Evolutionary conservation across 2,113 vertebrate species (phyloP).

Genomic region (Triplophysa dalaica): DNA sequence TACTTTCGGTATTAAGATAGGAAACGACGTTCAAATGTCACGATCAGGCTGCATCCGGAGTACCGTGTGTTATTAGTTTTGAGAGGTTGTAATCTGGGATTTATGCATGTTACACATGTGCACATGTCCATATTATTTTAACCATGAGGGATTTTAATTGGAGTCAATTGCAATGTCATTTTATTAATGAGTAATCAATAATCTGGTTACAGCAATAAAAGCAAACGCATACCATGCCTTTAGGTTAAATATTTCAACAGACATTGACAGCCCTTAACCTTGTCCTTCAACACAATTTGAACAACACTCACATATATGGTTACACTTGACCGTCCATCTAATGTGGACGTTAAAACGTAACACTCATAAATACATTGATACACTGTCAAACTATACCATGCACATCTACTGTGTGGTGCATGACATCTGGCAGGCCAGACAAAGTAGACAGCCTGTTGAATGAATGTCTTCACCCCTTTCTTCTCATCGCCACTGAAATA

Average conservation of each 20-base stretch:
- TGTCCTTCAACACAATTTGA: slow-evolving; percentile 12
- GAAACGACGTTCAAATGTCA: too few relatives aligned
- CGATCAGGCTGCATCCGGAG: too few relatives aligned
- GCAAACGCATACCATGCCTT: not conserved
- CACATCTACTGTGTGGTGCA: not conserved
- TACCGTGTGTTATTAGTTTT: too few relatives aligned
- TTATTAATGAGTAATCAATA: not conserved
- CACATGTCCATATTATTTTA: too few relatives aligned
- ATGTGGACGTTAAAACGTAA: slow-evolving; percentile 30
- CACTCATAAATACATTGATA: slow-evolving; percentile 49
- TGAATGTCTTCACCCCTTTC: slow-evolving; percentile 21
- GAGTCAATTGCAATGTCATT: too few relatives aligned
- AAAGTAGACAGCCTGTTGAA: slow-evolving; percentile 1
- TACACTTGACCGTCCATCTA: slow-evolving; percentile 5
- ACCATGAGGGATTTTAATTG: too few relatives aligned
- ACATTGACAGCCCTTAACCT: slow-evolving; percentile 4
- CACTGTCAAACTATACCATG: slow-evolving; percentile 18
- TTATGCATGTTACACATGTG: too few relatives aligned
- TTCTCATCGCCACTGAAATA: slow-evolving; percentile 18
- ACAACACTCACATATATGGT: slow-evolving; percentile 33
- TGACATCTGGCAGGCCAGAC: slow-evolving; percentile 12
- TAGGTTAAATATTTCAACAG: slow-evolving; percentile 39
- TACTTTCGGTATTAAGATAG: too few relatives aligned
- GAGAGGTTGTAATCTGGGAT: too few relatives aligned
- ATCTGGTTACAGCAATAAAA: not conserved